phyloP scores from a whole-genome alignment of 2,113 vertebrate genomes.

The Calidris pugnax region DNA sequence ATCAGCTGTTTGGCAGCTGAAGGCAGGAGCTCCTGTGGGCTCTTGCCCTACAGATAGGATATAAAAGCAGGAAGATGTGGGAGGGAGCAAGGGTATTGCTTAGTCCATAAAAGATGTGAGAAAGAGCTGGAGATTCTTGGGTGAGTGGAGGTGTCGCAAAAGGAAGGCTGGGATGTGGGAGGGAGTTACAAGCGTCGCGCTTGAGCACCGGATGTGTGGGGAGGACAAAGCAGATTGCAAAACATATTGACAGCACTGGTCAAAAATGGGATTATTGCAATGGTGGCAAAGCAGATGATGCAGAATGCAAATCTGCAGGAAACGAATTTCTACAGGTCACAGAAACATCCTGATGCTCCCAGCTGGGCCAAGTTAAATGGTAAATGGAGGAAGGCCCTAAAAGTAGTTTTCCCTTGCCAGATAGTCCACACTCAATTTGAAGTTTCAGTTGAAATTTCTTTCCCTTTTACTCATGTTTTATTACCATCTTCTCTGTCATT shows the following conservation, averaged over 20 bases:
- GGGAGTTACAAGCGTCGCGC: neutral
- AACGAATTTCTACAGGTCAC: neutral
- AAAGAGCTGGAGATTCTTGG: neutral
- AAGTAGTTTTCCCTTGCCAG: neutral
- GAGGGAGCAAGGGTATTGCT: neutral
- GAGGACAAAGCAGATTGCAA: neutral
- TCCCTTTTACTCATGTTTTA: neutral
- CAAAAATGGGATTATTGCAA: neutral
- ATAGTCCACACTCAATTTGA: neutral
- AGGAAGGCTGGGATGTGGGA: slow-evolving; percentile 2
- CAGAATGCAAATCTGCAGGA: neutral
- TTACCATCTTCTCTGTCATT: neutral
- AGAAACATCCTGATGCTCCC: neutral
- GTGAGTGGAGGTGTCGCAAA: neutral
- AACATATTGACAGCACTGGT: neutral
- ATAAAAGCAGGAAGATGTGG: neutral
- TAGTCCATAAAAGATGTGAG: neutral
- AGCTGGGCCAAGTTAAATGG: neutral
- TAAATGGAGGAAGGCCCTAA: neutral
- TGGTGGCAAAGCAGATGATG: neutral
- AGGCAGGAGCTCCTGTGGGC: neutral
- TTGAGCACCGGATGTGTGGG: neutral
- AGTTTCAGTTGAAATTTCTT: neutral
- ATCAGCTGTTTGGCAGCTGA: neutral
- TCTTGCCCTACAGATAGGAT: neutral